Evolutionary conservation across 2,888 invertebrate species (phyloP).

Genomic region (Hydriomena furcata): DNA sequence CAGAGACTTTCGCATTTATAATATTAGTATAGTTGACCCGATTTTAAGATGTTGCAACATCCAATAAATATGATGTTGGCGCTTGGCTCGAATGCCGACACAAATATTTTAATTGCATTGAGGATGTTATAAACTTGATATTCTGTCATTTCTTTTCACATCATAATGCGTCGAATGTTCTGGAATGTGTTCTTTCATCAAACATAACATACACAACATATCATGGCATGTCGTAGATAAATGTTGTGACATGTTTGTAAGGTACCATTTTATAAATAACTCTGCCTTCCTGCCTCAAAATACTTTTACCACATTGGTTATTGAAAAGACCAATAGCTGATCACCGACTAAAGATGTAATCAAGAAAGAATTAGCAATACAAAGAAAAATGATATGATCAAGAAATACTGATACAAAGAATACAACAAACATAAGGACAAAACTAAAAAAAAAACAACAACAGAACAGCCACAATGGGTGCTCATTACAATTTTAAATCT

Average conservation of each 20-base stretch:
- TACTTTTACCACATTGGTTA: too few relatives aligned
- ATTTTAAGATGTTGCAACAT: constrained; percentile 4
- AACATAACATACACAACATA: too few relatives aligned
- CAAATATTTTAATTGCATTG: constrained; percentile 11
- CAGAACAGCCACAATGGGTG: constrained; percentile 21
- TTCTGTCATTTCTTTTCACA: constrained; percentile 4
- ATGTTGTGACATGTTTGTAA: too few relatives aligned
- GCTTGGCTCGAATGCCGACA: constrained; percentile 3
- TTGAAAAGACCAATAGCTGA: too few relatives aligned
- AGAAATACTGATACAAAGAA: not conserved
- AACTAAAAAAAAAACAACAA: constrained; percentile 13
- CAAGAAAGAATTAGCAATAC: not conserved
- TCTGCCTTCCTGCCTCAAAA: too few relatives aligned
- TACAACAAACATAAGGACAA: constrained; percentile 7
- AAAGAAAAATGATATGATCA: not conserved
- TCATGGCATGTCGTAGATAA: too few relatives aligned
- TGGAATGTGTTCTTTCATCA: not conserved
- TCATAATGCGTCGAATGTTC: constrained; percentile 7
- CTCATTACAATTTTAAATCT: constrained; percentile 28
- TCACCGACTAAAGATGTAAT: not conserved
- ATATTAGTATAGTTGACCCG: too few relatives aligned
- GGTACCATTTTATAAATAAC: too few relatives aligned
- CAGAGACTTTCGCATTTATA: too few relatives aligned
- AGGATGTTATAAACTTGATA: constrained; percentile 17
- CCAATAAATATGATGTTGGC: constrained; percentile 10